Conservation (phyloP, 2,113 vertebrate genomes). For the Syngnathus typhle region DNA sequence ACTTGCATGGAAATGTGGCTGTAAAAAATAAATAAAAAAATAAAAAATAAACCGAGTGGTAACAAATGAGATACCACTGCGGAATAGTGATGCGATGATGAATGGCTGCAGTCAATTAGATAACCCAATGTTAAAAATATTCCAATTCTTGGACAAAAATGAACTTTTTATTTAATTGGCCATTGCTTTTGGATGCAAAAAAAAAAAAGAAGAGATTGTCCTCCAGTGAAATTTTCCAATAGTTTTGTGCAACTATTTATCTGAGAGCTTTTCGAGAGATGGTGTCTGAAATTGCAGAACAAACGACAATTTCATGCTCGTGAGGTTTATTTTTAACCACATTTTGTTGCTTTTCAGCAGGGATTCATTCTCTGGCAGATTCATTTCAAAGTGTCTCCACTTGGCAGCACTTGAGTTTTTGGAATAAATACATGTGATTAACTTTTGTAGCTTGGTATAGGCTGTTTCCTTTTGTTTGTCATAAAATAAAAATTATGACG, state of each 20-base stretch:
- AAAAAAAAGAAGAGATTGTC: background rate
- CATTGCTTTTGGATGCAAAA: background rate
- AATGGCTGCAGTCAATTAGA: conserved; percentile 21
- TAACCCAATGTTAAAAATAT: conserved; percentile 17
- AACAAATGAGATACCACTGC: conserved; percentile 43
- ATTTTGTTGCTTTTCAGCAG: background rate
- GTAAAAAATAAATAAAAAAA: conserved; percentile 32
- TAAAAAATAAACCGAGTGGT: conserved; percentile 41
- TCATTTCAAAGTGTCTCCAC: background rate
- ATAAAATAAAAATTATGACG: background rate
- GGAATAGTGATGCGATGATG: conserved; percentile 32
- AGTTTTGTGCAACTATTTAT: conserved; percentile 7
- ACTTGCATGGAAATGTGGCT: conserved; percentile 49
- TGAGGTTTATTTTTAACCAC: conserved; percentile 7
- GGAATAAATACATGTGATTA: background rate
- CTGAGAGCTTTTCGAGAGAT: background rate
- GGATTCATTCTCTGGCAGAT: background rate
- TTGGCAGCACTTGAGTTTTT: background rate
- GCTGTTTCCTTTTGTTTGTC: background rate
- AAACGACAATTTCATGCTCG: conserved; percentile 8
- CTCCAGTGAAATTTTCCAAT: background rate
- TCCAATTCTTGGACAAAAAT: background rate
- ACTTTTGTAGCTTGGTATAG: background rate
- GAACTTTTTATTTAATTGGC: background rate
- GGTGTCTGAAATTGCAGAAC: conserved; percentile 9